Base-by-base conservation (phyloP, 1,140 invertebrate species). In the Drosophila mayri region DNA sequence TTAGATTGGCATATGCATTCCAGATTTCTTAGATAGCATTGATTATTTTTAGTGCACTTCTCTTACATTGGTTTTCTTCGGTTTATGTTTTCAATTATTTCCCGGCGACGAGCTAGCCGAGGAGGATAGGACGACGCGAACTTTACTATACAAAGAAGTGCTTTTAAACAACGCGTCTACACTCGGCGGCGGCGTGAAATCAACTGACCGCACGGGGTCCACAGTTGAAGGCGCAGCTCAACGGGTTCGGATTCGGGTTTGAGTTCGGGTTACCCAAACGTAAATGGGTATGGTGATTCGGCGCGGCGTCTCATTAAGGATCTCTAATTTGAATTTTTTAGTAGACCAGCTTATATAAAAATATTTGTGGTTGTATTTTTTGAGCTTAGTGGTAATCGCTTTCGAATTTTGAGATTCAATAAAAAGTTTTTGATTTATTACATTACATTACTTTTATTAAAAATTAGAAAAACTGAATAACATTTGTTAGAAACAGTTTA, bases 151-250 rank as follows among this genome's bases (percentile, higher is more conserved):
- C 9, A 22, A 22, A 54, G 22, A 62, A 47, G 10, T 49, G 40
- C 38, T 60, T 59, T 37, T 46, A 20, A 41, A 60, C 71, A 80
- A 35, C 76, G 66, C 77, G 81, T 76, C 81, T 72, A 81, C 75
- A 60, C 81, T 85, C 70, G 40, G 44, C 81, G 61, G 59, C 81
- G 76, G 68, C 65, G 49, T 79, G 66, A 79, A 85, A 76, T 67
- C 81, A 76, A 85, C 81, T 84, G 81, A 71, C 55, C 61, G 65
- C 44, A 49, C 37, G 14, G 22, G 20, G 25, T 44, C 22, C 20
- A 20, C 40, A 20, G n/a, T 18, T 37, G 18, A 32, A 46, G 41
- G 38, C 63, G 61, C 46, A 52, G 38, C 35, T 64, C 61, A 70
- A 54, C 38, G 47, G 47, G 46, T 37, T 54, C 49, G 49, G 28